phyloP scores from a whole-genome alignment of 2,113 vertebrate species.

The Symphodus melops region DNA sequence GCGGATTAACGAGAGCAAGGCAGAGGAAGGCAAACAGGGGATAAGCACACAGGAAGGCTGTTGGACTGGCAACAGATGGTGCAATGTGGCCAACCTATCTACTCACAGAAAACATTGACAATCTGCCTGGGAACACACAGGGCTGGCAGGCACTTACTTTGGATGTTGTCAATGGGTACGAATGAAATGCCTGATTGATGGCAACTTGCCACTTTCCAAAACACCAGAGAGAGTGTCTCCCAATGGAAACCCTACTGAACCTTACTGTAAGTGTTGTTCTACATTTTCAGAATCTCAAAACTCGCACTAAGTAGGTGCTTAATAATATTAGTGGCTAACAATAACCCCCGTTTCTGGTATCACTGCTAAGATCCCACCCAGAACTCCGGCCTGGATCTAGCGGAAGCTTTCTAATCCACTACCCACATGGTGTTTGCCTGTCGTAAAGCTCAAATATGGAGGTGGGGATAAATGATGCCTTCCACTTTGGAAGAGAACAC shows the following conservation, averaged over 20 bases:
- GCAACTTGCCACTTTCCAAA: slow-evolving; percentile 62
- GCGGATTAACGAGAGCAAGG: slow-evolving; percentile 45
- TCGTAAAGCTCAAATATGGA: slow-evolving; percentile 34
- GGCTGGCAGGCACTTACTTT: slow-evolving; percentile 55
- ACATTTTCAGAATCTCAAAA: slow-evolving; percentile 28
- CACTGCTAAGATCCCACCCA: slow-evolving; percentile 2
- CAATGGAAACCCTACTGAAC: slow-evolving; percentile 31
- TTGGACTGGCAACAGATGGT: slow-evolving; percentile 69
- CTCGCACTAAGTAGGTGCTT: not conserved
- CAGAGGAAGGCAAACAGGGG: slow-evolving; percentile 57
- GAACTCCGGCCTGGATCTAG: not conserved
- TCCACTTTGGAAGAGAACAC: slow-evolving; percentile 37
- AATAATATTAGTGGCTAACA: slow-evolving; percentile 22
- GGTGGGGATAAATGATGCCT: slow-evolving; percentile 39
- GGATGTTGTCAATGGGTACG: slow-evolving; percentile 60
- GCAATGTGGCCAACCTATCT: slow-evolving; percentile 59
- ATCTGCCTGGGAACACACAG: slow-evolving; percentile 67
- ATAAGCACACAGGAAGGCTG: slow-evolving; percentile 56
- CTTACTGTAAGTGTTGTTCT: slow-evolving; percentile 20
- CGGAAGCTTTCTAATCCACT: slow-evolving; percentile 31
- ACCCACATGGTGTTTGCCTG: not conserved
- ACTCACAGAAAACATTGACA: slow-evolving; percentile 67
- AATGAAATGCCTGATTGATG: slow-evolving; percentile 67
- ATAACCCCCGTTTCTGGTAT: slow-evolving; percentile 20
- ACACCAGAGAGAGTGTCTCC: slow-evolving; percentile 41